These are phyloP conservation scores for Microcebus jonahi DNA, from an alignment of 2,113 vertebrate species.

Conservation along the genomic window DNA sequence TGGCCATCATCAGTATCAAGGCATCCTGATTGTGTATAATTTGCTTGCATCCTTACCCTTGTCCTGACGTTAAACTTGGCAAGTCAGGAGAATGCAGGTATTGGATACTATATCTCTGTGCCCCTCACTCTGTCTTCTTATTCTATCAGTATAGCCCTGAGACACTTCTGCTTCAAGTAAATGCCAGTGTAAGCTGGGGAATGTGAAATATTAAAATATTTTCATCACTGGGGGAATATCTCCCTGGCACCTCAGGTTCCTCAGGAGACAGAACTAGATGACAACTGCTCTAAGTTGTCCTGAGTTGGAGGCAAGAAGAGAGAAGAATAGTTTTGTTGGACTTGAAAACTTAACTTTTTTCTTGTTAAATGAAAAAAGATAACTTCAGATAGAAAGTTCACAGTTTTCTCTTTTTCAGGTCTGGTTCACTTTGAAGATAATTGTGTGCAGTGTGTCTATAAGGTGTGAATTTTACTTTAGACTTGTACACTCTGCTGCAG, in stretches of 20 bases:
- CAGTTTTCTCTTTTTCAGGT: not conserved
- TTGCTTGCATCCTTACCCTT: fast-evolving
- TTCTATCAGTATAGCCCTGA: not conserved
- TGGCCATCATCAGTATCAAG: too few species aligned
- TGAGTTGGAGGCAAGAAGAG: not conserved
- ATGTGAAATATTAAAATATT: not conserved
- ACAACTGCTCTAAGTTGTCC: not conserved
- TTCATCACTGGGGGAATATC: fast-evolving
- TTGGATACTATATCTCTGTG: too few species aligned
- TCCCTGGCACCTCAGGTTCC: not conserved
- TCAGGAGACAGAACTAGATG: not conserved
- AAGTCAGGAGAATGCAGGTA: not conserved
- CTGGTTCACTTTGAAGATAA: not conserved
- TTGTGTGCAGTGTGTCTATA: not conserved
- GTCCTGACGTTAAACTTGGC: not conserved
- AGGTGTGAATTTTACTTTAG: not conserved
- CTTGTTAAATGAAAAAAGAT: not conserved
- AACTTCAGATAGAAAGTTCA: too few species aligned
- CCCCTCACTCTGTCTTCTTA: fast-evolving
- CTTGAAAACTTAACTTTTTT: not conserved
- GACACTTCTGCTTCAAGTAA: not conserved
- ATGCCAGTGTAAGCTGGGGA: not conserved
- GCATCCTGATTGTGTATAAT: fast-evolving
- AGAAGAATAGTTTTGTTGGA: not conserved
- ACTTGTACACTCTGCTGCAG: not conserved